Evolutionary conservation across 2,797 vertebrate species (phyloP).

Genomic region (Cryptoprocta ferox): DNA sequence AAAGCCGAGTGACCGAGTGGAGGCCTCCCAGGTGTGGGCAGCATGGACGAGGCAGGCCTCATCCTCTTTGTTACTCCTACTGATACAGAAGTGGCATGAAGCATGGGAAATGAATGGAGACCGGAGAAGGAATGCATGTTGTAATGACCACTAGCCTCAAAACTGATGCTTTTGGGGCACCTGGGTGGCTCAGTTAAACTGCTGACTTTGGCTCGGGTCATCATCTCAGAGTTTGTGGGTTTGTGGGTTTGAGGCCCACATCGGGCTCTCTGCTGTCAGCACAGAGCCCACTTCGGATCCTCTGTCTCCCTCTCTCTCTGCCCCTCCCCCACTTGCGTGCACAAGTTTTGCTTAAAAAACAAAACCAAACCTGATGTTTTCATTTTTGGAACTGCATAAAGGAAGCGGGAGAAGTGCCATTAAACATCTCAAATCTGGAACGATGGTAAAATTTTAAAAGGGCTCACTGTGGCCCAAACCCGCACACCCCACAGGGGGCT

Average conservation of each 20-base stretch:
- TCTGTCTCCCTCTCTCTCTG: too few species aligned
- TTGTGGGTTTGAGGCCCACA: too few species aligned
- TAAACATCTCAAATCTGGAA: not conserved
- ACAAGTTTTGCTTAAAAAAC: too few species aligned
- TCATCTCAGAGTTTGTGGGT: too few species aligned
- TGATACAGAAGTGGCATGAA: fast-evolving
- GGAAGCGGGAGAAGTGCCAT: not conserved
- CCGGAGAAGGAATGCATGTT: not conserved
- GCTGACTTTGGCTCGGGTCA: too few species aligned
- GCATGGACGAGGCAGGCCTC: not conserved
- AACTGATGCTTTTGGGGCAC: not conserved
- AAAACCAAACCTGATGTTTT: not conserved
- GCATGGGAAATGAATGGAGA: not conserved
- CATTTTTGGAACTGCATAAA: not conserved
- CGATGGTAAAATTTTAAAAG: not conserved
- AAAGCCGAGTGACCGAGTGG: not conserved
- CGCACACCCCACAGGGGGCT: not conserved
- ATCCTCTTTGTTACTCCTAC: not conserved
- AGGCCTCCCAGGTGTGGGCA: not conserved
- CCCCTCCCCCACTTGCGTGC: too few species aligned
- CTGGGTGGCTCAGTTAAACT: too few species aligned
- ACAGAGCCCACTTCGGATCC: too few species aligned
- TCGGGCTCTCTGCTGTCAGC: too few species aligned
- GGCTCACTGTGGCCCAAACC: not conserved
- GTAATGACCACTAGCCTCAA: not conserved